Evolutionary conservation across 2,113 vertebrate genomes (phyloP).

Genomic region (Neopipo cinnamomea): DNA sequence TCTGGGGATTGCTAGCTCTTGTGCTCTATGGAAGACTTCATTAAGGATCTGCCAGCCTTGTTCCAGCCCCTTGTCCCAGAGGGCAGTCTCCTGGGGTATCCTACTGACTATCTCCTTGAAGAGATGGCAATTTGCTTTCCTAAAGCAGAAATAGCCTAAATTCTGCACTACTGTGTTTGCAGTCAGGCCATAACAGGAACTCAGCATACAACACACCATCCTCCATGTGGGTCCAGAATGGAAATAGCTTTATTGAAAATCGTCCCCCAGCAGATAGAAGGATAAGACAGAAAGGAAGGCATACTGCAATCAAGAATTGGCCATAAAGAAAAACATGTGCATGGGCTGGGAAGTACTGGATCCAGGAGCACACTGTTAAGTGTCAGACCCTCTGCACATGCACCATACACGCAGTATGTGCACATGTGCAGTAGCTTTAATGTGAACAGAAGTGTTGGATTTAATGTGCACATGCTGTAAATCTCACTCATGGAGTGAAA

Average conservation of each 20-base stretch:
- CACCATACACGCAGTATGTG: not conserved
- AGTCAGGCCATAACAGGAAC: rapidly evolving
- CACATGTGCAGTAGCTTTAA: not conserved
- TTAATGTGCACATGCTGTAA: not conserved
- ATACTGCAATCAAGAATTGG: not conserved
- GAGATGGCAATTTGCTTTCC: not conserved
- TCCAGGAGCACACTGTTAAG: not conserved
- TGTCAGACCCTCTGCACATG: not conserved
- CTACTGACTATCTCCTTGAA: not conserved
- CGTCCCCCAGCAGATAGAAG: not conserved
- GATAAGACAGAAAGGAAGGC: not conserved
- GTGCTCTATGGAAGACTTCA: not conserved
- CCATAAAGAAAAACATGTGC: not conserved
- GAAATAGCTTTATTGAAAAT: not conserved
- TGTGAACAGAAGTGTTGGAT: not conserved
- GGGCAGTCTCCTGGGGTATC: not conserved
- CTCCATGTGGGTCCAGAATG: not conserved
- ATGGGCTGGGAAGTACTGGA: not conserved
- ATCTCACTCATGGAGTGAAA: not conserved
- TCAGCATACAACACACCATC: rapidly evolving
- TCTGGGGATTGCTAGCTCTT: not conserved
- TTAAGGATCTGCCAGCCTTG: not conserved
- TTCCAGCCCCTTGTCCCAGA: not conserved
- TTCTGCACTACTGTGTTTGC: rapidly evolving
- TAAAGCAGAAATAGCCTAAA: not conserved